Percentiles rank a stretch among this genome's conserved stretches.
phyloP scores from a whole-genome alignment of 37 sponge, comb jelly and placozoan genomes.

The Halichondria panicea region DNA sequence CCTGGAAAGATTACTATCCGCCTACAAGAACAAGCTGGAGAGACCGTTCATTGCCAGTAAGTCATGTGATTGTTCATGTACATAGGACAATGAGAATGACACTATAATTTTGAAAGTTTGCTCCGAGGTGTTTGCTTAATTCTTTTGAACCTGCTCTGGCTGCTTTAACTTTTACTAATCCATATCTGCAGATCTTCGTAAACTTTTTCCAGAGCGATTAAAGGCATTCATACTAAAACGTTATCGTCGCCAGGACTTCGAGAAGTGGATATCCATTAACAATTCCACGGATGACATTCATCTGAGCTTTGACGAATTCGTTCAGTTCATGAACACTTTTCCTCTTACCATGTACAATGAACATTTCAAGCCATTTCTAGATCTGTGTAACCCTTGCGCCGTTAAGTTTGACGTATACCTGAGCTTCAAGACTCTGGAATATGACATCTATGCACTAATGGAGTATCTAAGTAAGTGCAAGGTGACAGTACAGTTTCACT shows the following conservation, averaged over 20 bases:
- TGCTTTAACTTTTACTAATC: no score
- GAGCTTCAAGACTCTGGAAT: conserved; percentile 45
- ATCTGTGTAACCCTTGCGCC: conserved; percentile 60
- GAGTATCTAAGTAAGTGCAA: conserved; percentile 26
- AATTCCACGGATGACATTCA: conserved; percentile 18
- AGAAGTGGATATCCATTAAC: background rate
- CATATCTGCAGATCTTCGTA: no score
- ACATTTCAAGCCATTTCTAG: conserved; percentile 42
- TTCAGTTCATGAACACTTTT: conserved; percentile 16
- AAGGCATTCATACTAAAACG: conserved; percentile 11
- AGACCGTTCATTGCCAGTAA: no score
- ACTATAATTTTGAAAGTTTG: no score
- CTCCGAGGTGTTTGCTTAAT: no score
- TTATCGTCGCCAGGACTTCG: background rate
- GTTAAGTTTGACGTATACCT: conserved; percentile 42
- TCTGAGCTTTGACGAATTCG: conserved; percentile 28
- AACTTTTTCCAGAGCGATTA: conserved; percentile 26
- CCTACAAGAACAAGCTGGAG: conserved; percentile 61
- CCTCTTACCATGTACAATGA: conserved; percentile 33
- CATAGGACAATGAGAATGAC: no score
- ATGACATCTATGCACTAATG: conserved; percentile 43
- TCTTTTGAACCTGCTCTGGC: no score
- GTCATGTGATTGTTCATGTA: no score
- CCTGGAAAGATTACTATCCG: conserved; percentile 54
- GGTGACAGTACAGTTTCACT: no score